phyloP scores from a whole-genome alignment of 2,797 vertebrate genomes.

The Alca torda region DNA sequence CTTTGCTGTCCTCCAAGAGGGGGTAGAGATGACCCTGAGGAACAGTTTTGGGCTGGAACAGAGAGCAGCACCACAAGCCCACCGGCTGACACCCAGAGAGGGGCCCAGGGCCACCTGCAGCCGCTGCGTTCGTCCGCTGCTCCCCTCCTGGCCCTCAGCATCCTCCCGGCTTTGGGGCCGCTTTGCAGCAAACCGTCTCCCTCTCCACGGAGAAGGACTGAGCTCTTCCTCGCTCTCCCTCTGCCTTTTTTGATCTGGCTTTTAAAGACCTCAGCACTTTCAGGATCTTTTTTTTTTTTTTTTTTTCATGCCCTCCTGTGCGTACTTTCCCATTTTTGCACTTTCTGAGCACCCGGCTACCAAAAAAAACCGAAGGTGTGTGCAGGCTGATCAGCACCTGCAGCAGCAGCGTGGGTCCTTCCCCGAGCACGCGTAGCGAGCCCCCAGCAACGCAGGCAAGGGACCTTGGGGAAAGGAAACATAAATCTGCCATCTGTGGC shows the following conservation, averaged over 20 bases:
- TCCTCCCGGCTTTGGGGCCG: neutral
- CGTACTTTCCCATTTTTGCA: neutral
- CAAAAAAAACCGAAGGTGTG: neutral
- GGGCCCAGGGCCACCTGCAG: neutral
- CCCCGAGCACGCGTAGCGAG: neutral
- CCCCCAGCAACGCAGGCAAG: neutral
- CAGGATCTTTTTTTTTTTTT: neutral
- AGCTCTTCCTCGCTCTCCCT: neutral
- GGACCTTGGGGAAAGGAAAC: neutral
- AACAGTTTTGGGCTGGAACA: neutral
- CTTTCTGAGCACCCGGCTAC: neutral
- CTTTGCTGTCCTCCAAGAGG: neutral
- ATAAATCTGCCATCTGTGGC: slow-evolving; percentile 16
- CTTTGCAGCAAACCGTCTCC: neutral
- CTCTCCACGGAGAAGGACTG: neutral
- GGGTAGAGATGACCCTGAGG: neutral
- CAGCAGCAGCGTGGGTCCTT: neutral
- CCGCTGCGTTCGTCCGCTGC: rapidly evolving
- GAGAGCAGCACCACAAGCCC: neutral
- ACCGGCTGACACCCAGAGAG: rapidly evolving
- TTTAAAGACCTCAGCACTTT: neutral
- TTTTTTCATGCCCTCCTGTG: neutral
- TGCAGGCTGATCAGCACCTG: neutral
- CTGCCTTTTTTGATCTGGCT: neutral
- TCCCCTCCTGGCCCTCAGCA: neutral